These are phyloP conservation scores for Larimichthys crocea DNA, from an alignment of 2,113 vertebrate species.

Conservation along the genomic window DNA sequence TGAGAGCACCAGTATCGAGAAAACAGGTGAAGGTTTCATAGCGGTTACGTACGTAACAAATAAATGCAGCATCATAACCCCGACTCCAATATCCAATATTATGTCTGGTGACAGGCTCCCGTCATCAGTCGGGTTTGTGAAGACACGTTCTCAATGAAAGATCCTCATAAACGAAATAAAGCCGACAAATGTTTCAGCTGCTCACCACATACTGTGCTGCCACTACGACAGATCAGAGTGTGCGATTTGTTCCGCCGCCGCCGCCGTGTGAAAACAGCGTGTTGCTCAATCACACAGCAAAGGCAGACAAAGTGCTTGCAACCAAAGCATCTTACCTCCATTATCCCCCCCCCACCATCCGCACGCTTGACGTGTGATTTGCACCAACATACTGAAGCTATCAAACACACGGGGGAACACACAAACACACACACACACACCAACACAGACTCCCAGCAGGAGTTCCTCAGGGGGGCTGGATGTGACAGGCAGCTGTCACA, in stretches of 20 bases:
- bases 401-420: constrained; percentile 21
- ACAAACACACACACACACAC: constrained; percentile 34
- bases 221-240: constrained; percentile 34
- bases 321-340: constrained; percentile 35
- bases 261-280: constrained; percentile 2
- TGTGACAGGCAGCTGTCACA: constrained; percentile 83
- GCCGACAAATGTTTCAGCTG: background rate
- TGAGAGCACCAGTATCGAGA: no score
- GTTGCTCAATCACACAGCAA: constrained; percentile 34
- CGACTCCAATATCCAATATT: no score
- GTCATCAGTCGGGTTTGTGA: background rate
- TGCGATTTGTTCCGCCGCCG: constrained; percentile 8
- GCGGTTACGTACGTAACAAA: no score
- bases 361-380: constrained; percentile 46
- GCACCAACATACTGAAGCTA: constrained; percentile 49
- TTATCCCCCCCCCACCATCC: background rate
- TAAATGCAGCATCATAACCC: no score
- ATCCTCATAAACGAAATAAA: background rate
- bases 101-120: background rate
- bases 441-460: constrained; percentile 50
- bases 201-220: constrained; percentile 31
- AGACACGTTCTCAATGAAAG: background rate
- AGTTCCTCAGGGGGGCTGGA: constrained; percentile 57
- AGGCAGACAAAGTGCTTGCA: constrained; percentile 59
- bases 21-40: no score